Evolutionary conservation across 2,113 vertebrate species (phyloP), one percentile per base, ranked within the genome.

Genomic region (Anoura caudifer): DNA sequence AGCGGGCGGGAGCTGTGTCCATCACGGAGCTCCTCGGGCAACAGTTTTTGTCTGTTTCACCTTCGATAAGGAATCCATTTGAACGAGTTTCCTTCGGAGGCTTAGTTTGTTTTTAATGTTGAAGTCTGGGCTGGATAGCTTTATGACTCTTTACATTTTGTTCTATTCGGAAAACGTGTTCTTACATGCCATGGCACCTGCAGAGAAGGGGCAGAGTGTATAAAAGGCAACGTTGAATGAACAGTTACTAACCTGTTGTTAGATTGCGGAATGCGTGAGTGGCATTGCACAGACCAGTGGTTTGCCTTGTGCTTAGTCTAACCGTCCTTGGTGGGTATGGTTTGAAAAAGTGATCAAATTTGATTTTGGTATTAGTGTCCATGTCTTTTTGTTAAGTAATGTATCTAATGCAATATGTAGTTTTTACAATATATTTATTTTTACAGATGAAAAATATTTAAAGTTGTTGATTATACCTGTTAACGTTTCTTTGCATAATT

Each of bases 61-160:
- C 11, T 47, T 80, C 67, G 88, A 14, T 56, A 45, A 90, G 52
- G 41, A 61, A 38, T 43, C 33, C 1, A n/a, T 85, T 81, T 82
- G 83, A 87, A 47, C 89, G 22, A 80, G 61, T 72, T 84, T 84
- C 69, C 82, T 88, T 69, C 90, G 5, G 90, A 70, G 33, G 33
- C 87, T 92, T 85, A 41, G 33, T 79, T 95, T 87, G 17, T 65
- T 82, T 85, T 93, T 41, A 89, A 69, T 73, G 54, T 41, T 93
- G 36, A 75, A 82, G 13, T 79, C 17, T 79, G 15, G 9, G 17
- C 82, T 77, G 36, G 22, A 77, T 93, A 93, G 70, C 11, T 13
- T 87, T 84, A 43, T 59, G n/a, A 80, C 5, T 77, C 33, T 54
- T 82, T 82, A 33, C 65, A 67, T 93, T 91, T 92, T 94, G 86